phyloP scores from a whole-genome alignment of 2,797 vertebrate genomes.

The Takifugu rubripes region DNA sequence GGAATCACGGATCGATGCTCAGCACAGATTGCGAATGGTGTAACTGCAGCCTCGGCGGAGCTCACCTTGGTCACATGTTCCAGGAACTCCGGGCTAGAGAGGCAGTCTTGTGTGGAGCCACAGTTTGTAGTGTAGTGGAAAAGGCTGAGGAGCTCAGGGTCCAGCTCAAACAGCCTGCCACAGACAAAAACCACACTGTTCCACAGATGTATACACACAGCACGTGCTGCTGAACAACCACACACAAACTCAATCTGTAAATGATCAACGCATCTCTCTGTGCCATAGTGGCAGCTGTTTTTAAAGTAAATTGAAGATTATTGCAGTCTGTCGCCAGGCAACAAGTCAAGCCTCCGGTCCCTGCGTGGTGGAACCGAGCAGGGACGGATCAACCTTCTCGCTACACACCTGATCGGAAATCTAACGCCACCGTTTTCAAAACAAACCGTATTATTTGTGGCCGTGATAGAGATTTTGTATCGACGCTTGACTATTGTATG shows the following conservation, averaged over 20 bases:
- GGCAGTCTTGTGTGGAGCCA: slow-evolving; percentile 84
- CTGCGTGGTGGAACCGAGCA: slow-evolving; percentile 56
- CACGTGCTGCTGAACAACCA: slow-evolving; percentile 17
- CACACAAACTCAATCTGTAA: slow-evolving; percentile 32
- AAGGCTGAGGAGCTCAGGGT: slow-evolving; percentile 85
- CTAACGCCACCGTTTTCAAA: slow-evolving; percentile 11
- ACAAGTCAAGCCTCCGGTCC: slow-evolving; percentile 75
- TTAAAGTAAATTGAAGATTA: slow-evolving; percentile 71
- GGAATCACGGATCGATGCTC: slow-evolving; percentile 6
- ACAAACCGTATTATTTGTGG: no score
- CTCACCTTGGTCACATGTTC: slow-evolving; percentile 95
- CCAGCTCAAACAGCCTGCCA: slow-evolving; percentile 89
- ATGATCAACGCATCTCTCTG: slow-evolving; percentile 21
- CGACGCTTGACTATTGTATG: no score
- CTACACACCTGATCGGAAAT: slow-evolving; percentile 42
- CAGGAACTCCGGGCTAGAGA: slow-evolving; percentile 89
- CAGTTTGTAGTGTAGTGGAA: slow-evolving; percentile 90
- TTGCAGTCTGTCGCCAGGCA: slow-evolving; percentile 80
- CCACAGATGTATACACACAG: slow-evolving; percentile 28
- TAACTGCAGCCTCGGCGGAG: background rate
- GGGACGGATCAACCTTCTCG: slow-evolving; percentile 38
- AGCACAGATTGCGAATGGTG: background rate
- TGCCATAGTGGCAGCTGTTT: slow-evolving; percentile 56
- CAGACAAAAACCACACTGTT: slow-evolving; percentile 50
- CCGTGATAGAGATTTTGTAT: no score